phyloP scores from a whole-genome alignment of 92 coral and sea anemone genomes.

The Bergia sp. region DNA sequence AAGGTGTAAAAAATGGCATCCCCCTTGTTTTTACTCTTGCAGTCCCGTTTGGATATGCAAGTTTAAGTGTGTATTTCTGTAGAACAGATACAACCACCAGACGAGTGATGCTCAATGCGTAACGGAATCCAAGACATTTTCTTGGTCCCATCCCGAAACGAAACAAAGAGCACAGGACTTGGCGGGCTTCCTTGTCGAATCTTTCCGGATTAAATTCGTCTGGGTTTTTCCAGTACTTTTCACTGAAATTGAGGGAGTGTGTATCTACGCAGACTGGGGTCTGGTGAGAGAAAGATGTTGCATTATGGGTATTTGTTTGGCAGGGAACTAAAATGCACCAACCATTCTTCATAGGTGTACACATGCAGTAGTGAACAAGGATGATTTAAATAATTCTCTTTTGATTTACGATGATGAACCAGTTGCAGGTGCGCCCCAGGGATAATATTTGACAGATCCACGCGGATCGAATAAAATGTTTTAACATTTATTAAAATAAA shows the following conservation, averaged over 20 bases:
- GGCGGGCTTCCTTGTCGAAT: constrained; percentile 71
- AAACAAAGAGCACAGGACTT: constrained; percentile 76
- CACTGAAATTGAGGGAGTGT: constrained; percentile 80
- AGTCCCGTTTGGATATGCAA: constrained; percentile 51
- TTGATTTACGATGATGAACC: no score
- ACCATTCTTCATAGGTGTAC: no score
- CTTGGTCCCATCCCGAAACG: constrained; percentile 98
- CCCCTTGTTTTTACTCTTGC: constrained; percentile 70
- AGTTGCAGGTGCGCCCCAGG: no score
- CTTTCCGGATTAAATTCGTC: constrained; percentile 81
- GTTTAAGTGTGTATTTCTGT: constrained; percentile 62
- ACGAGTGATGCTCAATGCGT: constrained; percentile 85
- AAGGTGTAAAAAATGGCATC: constrained; percentile 83
- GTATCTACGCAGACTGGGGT: constrained; percentile 92
- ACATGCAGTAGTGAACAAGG: no score
- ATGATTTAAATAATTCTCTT: no score
- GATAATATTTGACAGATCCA: no score
- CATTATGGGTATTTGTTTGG: not conserved
- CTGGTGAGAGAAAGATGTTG: constrained; percentile 45
- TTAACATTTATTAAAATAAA: no score
- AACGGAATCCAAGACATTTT: constrained; percentile 89
- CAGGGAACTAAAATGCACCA: no score
- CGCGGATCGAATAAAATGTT: no score
- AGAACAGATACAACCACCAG: constrained; percentile 72
- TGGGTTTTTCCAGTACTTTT: constrained; percentile 80